These are phyloP conservation scores for Haemorhous mexicanus DNA, from an alignment of 2,113 vertebrate species.

Conservation along the genomic window DNA sequence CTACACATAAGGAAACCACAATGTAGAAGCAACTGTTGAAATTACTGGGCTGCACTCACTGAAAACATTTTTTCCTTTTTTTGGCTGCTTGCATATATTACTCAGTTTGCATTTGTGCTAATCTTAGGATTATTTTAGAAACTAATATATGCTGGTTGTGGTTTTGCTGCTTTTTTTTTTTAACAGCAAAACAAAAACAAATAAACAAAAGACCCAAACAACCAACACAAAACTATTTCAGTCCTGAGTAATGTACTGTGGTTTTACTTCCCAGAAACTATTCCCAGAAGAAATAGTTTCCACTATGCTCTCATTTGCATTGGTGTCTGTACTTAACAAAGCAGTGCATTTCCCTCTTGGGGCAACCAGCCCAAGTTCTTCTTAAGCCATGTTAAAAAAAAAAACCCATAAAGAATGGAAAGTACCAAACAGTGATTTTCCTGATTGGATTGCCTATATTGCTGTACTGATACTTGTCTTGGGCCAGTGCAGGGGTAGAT, in stretches of 20 bases:
- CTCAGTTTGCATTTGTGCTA: neutral
- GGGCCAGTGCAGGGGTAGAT: too few species aligned
- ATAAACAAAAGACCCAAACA: neutral
- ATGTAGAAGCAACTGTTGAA: neutral
- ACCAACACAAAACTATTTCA: neutral
- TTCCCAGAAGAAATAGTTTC: neutral
- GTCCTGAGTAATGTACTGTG: neutral
- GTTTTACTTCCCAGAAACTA: neutral
- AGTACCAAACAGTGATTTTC: neutral
- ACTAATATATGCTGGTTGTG: neutral
- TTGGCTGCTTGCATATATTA: neutral
- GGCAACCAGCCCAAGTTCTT: neutral
- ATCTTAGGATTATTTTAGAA: neutral
- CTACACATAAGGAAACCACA: neutral
- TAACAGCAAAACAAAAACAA: neutral
- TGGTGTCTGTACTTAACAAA: neutral
- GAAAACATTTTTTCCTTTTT: neutral
- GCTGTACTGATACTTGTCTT: neutral
- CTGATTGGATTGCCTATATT: neutral
- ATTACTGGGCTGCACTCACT: neutral
- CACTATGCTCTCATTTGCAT: neutral
- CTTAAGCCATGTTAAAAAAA: neutral
- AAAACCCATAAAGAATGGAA: neutral
- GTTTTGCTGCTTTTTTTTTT: neutral
- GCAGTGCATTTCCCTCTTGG: neutral